Evolutionary conservation across 2,888 invertebrate species (phyloP).

Genomic region (Mythimna vitellina): DNA sequence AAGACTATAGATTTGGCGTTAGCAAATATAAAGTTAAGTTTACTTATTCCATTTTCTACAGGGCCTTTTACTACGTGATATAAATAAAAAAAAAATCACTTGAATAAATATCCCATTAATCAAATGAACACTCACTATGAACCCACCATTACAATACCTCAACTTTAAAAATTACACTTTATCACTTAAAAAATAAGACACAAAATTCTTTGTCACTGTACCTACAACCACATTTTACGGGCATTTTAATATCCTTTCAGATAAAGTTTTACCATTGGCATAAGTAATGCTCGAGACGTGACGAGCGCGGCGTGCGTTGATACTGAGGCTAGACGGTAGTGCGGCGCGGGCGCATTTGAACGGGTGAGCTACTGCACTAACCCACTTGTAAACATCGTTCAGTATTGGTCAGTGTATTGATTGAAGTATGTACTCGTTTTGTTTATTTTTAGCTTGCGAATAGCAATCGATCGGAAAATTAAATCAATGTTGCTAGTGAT

Average conservation of each 20-base stretch:
- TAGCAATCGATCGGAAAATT: too few relatives aligned
- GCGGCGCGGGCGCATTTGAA: slow-evolving; percentile 51
- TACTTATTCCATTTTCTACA: too few relatives aligned
- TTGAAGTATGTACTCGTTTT: too few relatives aligned
- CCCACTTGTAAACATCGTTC: too few relatives aligned
- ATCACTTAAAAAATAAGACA: slow-evolving; percentile 24
- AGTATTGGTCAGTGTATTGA: too few relatives aligned
- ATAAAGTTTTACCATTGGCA: slow-evolving; percentile 51
- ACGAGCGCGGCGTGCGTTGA: slow-evolving; percentile 46
- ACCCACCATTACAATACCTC: slow-evolving; percentile 42
- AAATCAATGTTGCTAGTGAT: too few relatives aligned
- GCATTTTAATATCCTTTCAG: slow-evolving; percentile 38
- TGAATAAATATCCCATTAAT: neutral
- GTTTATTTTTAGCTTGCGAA: too few relatives aligned
- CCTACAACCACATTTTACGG: slow-evolving; percentile 40
- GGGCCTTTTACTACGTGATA: too few relatives aligned
- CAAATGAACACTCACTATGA: slow-evolving; percentile 25
- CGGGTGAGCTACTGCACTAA: slow-evolving; percentile 15
- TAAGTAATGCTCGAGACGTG: slow-evolving; percentile 52
- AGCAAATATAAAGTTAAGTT: too few relatives aligned
- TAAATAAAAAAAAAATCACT: neutral
- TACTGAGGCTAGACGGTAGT: slow-evolving; percentile 22
- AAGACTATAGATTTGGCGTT: too few relatives aligned
- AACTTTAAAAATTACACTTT: slow-evolving; percentile 33
- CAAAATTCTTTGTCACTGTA: slow-evolving; percentile 22